Evolutionary conservation across 2,113 vertebrate genomes (phyloP), one percentile per base, ranked within the genome.

Genomic region (Numenius arquata): DNA sequence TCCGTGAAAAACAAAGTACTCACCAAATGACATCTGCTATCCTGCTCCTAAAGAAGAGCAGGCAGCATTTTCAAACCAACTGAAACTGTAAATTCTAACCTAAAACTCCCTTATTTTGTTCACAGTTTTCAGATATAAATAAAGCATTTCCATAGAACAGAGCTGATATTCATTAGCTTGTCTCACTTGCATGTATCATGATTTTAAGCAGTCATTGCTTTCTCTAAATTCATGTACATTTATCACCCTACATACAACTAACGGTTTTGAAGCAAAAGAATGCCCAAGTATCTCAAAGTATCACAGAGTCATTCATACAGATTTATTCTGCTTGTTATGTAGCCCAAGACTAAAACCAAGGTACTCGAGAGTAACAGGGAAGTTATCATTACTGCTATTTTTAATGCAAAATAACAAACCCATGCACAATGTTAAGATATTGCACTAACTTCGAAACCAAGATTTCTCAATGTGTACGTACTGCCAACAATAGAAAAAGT

Each of bases 101-200:
- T 40, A 8, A 71, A 87, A 61, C 18, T 47, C 70, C 11, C 71
- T 48, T 12, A 41, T 22, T 53, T 78, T 61, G 12, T 48, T 70
- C 50, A 52, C 3, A 30, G 15, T 70, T 95, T 68, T 77, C 63
- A 70, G 59, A 50, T 13, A 68, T 2, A 66, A 61, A 48, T 17
- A 50, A 12, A 72, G 9, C 8, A 68, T 52, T 76, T 52, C 71
- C 53, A 55, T 55, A 15, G 38, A 84, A 66, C 2, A 38, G 23
- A 55, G 16, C 0, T 81, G 21, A 15, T 50, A 59, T 1, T 63
- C 0, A 0, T 66, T 30, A 68, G 34, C 41, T 76, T n/a, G 27
- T 40, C 30, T 56, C 38, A 76, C 29, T 43, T 75, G 25, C 62
- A 82, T 0, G 0, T 12, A 62, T 12, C 10, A 1, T 5, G 23